Base-by-base conservation (phyloP, 1,140 invertebrate genomes). In the Bombus turneri region DNA sequence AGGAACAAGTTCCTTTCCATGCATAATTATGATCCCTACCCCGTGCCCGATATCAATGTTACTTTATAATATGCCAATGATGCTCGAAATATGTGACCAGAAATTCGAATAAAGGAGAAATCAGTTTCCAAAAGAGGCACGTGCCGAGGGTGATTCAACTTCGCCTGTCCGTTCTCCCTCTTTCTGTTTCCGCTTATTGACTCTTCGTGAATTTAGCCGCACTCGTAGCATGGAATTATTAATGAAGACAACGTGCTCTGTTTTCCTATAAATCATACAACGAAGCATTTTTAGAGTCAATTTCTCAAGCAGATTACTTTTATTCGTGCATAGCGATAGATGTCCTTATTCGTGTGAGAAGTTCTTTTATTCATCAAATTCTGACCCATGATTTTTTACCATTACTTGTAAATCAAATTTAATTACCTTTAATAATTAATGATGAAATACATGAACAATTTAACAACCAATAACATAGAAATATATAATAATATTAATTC, bases 31-130 rank as follows among this genome's bases (percentile, higher is more conserved):
- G 43, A 66, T 41, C 69, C 22, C 25, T 39, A 37, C 25, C 31
- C 53, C 34, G 39, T 69, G 18, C 22, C 28, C 69, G 47, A 75
- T 75, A 86, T 69, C 84, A 75, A 59, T 74, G 79, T 62, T 41
- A 22, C 59, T 74, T 75, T 43, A 79, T 83, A 31, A 84, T 83
- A 83, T 76, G 75, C 41, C 31, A 64, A 80, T 78, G 86, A 76
- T 34, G 53, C 22, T 28, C n/a, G n/a, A 79, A 57, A 34, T 88
- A 89, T 84, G 87, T 89, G 88, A 88, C 18, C 37, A 64, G 83
- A 86, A 83, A 62, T 71, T 86, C 39, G 62, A 25, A 79, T 43
- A 25, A 74, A 81, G 74, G 83, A 72, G 83, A 88, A 88, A 88
- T 82, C 68, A 64, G 47, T 31, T 72, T 88, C 43, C n/a, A 88